Evolutionary conservation across 2,888 invertebrate species (phyloP).

Genomic region (Tipula confusa): DNA sequence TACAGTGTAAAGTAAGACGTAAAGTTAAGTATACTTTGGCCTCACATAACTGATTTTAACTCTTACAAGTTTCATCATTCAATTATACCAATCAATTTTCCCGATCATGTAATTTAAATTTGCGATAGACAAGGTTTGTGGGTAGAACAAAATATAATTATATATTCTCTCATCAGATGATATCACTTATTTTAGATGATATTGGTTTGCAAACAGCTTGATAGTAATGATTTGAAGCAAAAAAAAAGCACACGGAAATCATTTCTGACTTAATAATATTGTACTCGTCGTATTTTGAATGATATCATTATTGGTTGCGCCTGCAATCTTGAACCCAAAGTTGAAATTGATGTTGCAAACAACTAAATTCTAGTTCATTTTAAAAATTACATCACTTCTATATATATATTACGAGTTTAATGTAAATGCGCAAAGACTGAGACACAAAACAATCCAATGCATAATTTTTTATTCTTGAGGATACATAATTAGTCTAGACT

Average conservation of each 20-base stretch:
- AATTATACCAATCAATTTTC: neutral
- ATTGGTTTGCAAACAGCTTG: neutral
- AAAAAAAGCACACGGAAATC: neutral
- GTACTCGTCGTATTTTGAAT: neutral
- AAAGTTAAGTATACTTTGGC: too few relatives aligned
- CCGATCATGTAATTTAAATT: neutral
- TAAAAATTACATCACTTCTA: neutral
- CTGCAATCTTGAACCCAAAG: neutral
- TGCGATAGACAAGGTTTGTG: neutral
- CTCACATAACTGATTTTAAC: too few relatives aligned
- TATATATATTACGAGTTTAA: neutral
- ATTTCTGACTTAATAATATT: neutral
- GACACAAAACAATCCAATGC: neutral
- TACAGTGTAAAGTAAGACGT: too few relatives aligned
- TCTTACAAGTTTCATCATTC: neutral
- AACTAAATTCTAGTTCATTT: neutral
- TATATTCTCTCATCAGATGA: neutral
- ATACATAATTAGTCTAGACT: conserved; percentile 25
- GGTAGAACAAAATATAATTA: neutral
- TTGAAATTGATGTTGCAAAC: conserved; percentile 20
- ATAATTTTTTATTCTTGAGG: neutral
- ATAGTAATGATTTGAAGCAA: neutral
- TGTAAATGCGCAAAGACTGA: neutral
- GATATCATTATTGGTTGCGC: neutral
- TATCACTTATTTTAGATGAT: neutral